phyloP scores from a whole-genome alignment of 2,888 invertebrate species.

The Philereme vetulata region DNA sequence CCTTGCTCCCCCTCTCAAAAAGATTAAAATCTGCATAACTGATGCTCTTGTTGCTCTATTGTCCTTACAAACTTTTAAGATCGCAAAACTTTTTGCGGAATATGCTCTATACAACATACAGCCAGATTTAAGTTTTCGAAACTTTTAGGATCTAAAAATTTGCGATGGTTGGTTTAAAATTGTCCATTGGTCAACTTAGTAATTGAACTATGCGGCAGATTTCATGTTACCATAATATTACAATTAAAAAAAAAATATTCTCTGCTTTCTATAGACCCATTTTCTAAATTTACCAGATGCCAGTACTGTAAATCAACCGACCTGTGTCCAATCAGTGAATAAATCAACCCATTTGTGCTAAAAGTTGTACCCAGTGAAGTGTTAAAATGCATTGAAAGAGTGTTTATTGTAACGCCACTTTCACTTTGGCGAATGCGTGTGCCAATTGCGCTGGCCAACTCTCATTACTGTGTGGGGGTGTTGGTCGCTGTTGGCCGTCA shows the following conservation, averaged over 20 bases:
- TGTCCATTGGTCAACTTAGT: too few relatives aligned
- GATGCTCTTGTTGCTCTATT: conserved; percentile 46
- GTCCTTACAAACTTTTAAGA: conserved; percentile 4
- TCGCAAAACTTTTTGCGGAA: too few relatives aligned
- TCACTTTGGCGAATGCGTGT: too few relatives aligned
- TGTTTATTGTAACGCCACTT: conserved; percentile 41
- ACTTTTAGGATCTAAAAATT: too few relatives aligned
- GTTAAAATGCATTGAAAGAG: conserved; percentile 47
- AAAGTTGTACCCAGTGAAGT: conserved; percentile 57
- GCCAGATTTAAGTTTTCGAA: too few relatives aligned
- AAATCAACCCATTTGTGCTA: conserved; percentile 34
- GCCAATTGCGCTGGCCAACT: too few relatives aligned
- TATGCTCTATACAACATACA: too few relatives aligned
- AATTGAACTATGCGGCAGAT: too few relatives aligned
- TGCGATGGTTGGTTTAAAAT: not conserved
- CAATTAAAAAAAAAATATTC: too few relatives aligned
- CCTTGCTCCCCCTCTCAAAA: conserved; percentile 58
- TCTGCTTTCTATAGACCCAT: not conserved
- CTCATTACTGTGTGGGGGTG: too few relatives aligned
- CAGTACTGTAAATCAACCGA: conserved; percentile 53
- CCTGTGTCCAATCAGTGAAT: conserved; percentile 26
- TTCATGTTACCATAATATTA: too few relatives aligned
- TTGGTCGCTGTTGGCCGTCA: too few relatives aligned
- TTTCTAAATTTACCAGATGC: conserved; percentile 35
- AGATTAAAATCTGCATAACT: conserved; percentile 71